Evolutionary conservation across 2,888 invertebrate species (phyloP), one percentile per base, ranked within the genome.

Genomic region (Oscheius onirici): DNA sequence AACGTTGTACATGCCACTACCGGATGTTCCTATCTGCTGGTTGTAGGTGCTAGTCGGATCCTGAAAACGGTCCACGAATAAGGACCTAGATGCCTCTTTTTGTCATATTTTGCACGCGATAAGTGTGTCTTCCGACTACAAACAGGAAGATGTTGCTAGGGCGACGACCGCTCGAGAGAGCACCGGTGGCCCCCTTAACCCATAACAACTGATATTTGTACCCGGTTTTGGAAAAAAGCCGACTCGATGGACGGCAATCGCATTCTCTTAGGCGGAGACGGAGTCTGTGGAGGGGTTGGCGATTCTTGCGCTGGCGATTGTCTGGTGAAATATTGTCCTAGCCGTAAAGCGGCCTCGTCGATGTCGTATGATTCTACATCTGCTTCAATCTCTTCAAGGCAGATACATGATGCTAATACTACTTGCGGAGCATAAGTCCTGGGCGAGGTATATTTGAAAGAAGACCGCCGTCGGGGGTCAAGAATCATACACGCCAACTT

Each of bases 101-200:
- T 46, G 15, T 20, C 46, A 10, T 11, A 46, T 46, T 46, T 17
- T 11, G 46, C 34, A 34, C 28, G 57, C 40, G 40, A 58, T 5
- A 11, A 58, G 52, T 13, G 5, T 43, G 58, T 20, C 17, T 17
- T 46, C n/a, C n/a, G 13, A 6, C n/a, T 55, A 26, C 13, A 55
- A 63, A 63, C 49, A 63, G 46, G 63, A 63, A 63, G 63, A 63
- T 49, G 63, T 63, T 49, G 63, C 63, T 49, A 49, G 63, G 60
- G 60, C 60, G 60, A 60, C 60, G 44, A 34, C n/a, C 28, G n/a
- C 52, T 13, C 22, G 8, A 52, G 22, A 22, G 20, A 24, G 22
- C 52, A 52, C n/a, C 22, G n/a, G 24, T 52, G 34, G 34, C 5
- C 34, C 34, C 34, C 34, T 34, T 8, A 52, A 8, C 52, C 52